Percentiles rank a stretch among this genome's conserved stretches.
phyloP scores from a whole-genome alignment of 2,797 vertebrate genomes.

The Myotis myotis region DNA sequence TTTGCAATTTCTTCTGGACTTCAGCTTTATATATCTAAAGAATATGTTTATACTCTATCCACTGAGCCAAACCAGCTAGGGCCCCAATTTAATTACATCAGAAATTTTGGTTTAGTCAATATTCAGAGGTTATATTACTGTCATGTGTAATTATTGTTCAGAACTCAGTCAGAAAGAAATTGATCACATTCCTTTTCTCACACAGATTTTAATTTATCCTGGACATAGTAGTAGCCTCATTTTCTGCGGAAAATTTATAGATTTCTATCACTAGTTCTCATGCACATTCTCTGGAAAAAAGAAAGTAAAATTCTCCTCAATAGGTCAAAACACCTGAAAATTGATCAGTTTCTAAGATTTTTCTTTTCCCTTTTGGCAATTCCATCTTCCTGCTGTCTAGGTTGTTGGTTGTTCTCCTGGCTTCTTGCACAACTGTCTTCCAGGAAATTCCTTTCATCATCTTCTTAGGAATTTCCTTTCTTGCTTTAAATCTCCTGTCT shows the following conservation, averaged over 20 bases:
- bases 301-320: not conserved
- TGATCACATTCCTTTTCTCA: slow-evolving; percentile 10
- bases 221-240: not conserved
- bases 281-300: not conserved
- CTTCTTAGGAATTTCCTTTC: not conserved
- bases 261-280: not conserved
- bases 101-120: not conserved
- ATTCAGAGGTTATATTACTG: not conserved
- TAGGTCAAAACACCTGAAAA: not conserved
- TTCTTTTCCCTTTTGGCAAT: not conserved
- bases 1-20: not conserved
- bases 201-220: not conserved
- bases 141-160: not conserved
- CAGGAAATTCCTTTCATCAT: not conserved
- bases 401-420: not conserved
- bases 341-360: not conserved
- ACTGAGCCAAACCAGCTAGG: too few relatives aligned
- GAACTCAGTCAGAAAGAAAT: not conserved
- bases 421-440: not conserved
- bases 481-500: not conserved
- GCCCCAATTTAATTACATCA: not conserved
- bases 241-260: not conserved
- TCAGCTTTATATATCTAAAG: not conserved
- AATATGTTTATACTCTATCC: not conserved
- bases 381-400: not conserved